These are phyloP conservation scores for Actenoides lindsayi DNA, from an alignment of 2,113 vertebrate species.

Conservation along the genomic window DNA sequence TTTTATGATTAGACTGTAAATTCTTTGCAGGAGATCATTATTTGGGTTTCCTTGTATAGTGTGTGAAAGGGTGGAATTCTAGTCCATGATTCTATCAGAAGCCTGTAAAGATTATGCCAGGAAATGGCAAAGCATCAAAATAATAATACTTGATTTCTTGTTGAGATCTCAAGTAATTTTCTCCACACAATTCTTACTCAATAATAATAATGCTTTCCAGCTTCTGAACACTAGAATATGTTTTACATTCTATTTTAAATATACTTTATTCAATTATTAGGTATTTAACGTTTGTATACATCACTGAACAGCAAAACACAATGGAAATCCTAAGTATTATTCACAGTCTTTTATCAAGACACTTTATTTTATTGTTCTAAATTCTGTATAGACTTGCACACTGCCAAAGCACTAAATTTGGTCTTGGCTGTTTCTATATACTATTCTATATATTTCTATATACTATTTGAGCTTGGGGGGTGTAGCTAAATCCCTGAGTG, in stretches of 20 bases:
- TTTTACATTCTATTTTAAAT: background rate
- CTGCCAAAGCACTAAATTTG: background rate
- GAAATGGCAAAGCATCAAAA: background rate
- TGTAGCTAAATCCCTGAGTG: background rate
- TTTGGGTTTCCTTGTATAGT: background rate
- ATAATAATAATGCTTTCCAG: background rate
- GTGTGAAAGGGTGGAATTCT: background rate
- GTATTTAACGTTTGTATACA: background rate
- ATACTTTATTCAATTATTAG: background rate
- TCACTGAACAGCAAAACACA: background rate
- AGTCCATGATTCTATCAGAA: background rate
- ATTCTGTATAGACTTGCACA: background rate
- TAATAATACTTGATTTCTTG: background rate
- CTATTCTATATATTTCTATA: background rate
- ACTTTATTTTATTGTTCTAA: background rate
- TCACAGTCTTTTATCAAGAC: background rate
- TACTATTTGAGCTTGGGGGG: background rate
- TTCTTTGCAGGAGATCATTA: background rate
- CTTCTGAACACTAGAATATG: background rate
- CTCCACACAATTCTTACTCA: background rate
- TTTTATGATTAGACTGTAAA: background rate
- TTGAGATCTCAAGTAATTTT: background rate
- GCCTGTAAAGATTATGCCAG: background rate
- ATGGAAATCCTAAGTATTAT: background rate
- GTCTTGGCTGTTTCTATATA: background rate